Conservation (phyloP, 2,888 invertebrate species). For the Iphiclides podalirius region DNA sequence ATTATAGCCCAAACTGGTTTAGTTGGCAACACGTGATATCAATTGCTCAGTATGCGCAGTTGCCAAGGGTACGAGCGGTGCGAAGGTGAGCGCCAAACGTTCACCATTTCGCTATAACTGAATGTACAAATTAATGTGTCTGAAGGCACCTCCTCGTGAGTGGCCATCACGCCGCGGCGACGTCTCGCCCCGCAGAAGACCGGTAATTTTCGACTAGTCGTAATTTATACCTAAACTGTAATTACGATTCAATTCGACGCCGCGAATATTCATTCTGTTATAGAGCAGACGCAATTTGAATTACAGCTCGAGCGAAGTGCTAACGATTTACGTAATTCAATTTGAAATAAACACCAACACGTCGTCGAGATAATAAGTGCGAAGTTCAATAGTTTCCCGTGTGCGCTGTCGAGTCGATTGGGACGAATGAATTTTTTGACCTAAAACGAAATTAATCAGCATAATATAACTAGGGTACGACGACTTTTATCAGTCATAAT, state of each 20-base stretch:
- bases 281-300: slow-evolving; percentile 12
- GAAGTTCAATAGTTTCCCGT: slow-evolving; percentile 19
- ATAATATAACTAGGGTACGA: too few relatives aligned
- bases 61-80: slow-evolving; percentile 17
- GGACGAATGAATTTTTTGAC: neutral
- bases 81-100: slow-evolving; percentile 32
- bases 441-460: too few relatives aligned
- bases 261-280: slow-evolving; percentile 25
- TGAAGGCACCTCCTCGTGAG: slow-evolving; percentile 50
- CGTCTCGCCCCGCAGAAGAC: slow-evolving; percentile 38
- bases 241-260: slow-evolving; percentile 51
- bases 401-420: neutral
- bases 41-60: slow-evolving; percentile 10
- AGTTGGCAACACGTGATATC: slow-evolving; percentile 16
- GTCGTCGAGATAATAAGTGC: slow-evolving; percentile 8
- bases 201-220: slow-evolving; percentile 48
- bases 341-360: slow-evolving; percentile 8
- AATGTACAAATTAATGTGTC: slow-evolving; percentile 62
- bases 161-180: slow-evolving; percentile 41
- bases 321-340: slow-evolving; percentile 17
- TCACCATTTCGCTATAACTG: slow-evolving; percentile 37
- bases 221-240: slow-evolving; percentile 40
- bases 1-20: slow-evolving; percentile 8
- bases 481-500: too few relatives aligned
- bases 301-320: slow-evolving; percentile 9